Evolutionary conservation across 2,797 vertebrate species (phyloP), one percentile per base, ranked within the genome.

Genomic region (Neoniphon sammara): DNA sequence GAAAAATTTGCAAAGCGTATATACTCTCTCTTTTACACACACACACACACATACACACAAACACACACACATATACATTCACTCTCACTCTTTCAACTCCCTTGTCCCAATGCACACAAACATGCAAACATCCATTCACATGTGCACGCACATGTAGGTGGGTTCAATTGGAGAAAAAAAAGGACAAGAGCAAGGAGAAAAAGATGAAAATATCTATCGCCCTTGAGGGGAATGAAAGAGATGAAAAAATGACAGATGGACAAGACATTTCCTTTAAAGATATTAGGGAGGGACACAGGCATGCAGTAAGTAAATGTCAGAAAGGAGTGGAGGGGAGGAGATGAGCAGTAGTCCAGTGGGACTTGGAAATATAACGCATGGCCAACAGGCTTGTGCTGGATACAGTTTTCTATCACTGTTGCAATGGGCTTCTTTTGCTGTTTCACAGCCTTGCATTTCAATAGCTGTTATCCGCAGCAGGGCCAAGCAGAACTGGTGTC

Each of bases 201-300:
- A 44, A 54, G 80, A 79, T 77, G 75, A 78, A 91, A 88, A 91
- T 87, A 89, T 50, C 78, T 62, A 64, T 50, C 31, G 59, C 67
- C 88, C 90, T 87, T 88, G 42, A 83, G 88, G 87, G 78, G 72
- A 80, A 82, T 75, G 70, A 75, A 79, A 81, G 21, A 86, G 66
- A 91, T 89, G 82, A 89, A 83, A 82, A 87, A 90, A 89, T 84
- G 87, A 91, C 89, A 90, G 91, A 92, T 91, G 84, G 87, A 90
- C 84, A 82, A 73, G 78, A 58, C 74, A 83, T 87, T 81, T 89
- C 74, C 82, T 87, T 88, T 76, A 87, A 90, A 91, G 80, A 87
- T 86, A 89, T 90, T 87, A 89, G 81, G 80, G 78, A 58, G 59
- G 67, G 79, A 88, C 83, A 85, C 73, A 65, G 80, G 66, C 81